phyloP scores from a whole-genome alignment of 2,888 invertebrate genomes.

The Andricus quercusramuli region DNA sequence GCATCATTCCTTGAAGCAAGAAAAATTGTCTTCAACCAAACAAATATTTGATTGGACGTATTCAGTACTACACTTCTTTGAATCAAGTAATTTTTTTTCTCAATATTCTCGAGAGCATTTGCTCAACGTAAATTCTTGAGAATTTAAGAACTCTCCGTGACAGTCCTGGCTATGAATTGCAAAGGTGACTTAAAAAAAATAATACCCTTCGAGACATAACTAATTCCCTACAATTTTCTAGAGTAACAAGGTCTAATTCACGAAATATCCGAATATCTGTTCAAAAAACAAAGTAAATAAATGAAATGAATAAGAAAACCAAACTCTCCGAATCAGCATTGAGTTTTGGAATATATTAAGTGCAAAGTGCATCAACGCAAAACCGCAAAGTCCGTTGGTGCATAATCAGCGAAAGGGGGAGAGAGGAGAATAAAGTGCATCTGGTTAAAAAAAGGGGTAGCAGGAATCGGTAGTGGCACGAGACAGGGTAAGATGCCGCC shows the following conservation, averaged over 20 bases:
- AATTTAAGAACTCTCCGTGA: no score
- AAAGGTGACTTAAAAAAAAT: no score
- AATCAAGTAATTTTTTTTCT: no score
- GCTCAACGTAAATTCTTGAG: no score
- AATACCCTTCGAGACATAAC: neutral
- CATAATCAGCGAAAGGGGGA: constrained; percentile 46
- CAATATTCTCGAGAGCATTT: no score
- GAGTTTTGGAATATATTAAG: neutral
- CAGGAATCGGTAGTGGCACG: constrained; percentile 9
- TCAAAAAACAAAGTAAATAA: neutral
- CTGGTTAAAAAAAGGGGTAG: constrained; percentile 13
- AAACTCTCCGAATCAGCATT: neutral
- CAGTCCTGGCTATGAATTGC: no score
- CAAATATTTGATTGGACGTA: no score
- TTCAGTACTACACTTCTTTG: no score
- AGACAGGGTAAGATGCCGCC: constrained; percentile 18
- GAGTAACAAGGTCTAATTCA: neutral
- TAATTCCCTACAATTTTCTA: neutral
- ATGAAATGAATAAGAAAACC: neutral
- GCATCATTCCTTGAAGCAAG: no score
- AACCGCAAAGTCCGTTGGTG: constrained; percentile 41
- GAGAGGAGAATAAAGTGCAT: constrained; percentile 47
- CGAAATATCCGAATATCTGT: neutral
- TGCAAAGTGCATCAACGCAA: neutral
- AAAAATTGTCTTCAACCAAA: no score